phyloP scores from a whole-genome alignment of 2,113 vertebrate species.

The Taurulus bubalis region DNA sequence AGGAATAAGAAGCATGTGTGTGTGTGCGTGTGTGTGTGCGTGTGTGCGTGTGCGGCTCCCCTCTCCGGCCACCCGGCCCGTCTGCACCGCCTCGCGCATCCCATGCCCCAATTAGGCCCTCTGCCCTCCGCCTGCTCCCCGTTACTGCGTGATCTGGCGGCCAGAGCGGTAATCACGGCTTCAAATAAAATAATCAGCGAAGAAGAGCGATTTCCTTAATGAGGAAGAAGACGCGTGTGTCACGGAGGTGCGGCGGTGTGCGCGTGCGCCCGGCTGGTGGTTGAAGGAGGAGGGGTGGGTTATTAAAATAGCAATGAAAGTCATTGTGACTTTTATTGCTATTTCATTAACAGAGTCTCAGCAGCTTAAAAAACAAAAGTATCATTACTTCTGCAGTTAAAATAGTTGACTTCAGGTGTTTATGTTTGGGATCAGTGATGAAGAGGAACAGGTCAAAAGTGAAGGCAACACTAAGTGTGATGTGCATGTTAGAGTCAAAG shows the following conservation, averaged over 20 bases:
- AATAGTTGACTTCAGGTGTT: slow-evolving; percentile 22
- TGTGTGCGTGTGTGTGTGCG: too few species aligned
- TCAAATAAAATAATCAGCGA: slow-evolving; percentile 99
- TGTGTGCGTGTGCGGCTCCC: too few species aligned
- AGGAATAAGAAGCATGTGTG: slow-evolving; percentile 93
- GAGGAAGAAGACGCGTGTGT: slow-evolving; percentile 93
- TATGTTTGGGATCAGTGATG: slow-evolving; percentile 21
- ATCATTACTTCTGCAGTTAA: slow-evolving; percentile 28
- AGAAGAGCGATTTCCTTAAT: slow-evolving; percentile 99
- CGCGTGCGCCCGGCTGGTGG: slow-evolving; percentile 7
- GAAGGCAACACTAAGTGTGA: background rate
- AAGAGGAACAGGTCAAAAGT: background rate
- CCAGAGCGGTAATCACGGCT: slow-evolving; percentile 98
- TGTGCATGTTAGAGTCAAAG: background rate
- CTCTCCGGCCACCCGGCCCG: slow-evolving; percentile 79
- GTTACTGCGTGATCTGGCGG: slow-evolving; percentile 97
- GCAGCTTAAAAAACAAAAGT: slow-evolving; percentile 21
- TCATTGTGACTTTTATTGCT: too few species aligned
- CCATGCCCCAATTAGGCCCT: slow-evolving; percentile 94
- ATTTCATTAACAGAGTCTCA: slow-evolving; percentile 43
- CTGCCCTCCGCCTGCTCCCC: slow-evolving; percentile 95
- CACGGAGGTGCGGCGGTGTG: slow-evolving; percentile 87
- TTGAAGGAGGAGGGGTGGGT: slow-evolving; percentile 72
- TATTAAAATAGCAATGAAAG: slow-evolving; percentile 90
- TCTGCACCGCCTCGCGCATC: slow-evolving; percentile 85